Evolutionary conservation across 2,797 vertebrate species (phyloP), one percentile per base, ranked within the genome.

Genomic region (Phylloscopus collybita): DNA sequence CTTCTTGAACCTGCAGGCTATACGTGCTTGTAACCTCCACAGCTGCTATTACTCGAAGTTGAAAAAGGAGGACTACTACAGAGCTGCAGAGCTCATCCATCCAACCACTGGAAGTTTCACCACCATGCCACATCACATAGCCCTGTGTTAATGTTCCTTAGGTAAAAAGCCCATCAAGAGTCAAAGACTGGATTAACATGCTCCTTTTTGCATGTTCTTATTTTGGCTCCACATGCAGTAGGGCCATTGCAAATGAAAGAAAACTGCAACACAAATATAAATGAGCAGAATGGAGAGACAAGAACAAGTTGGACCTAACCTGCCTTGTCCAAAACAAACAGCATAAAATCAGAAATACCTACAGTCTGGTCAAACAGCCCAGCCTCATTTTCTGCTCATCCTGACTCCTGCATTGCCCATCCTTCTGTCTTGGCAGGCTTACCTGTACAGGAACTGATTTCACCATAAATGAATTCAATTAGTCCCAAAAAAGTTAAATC

Each of bases 91-190:
- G 57, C 36, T 90, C 53, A 87, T 6, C 44, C 66, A 71, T 6
- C 19, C 57, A 66, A 5, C 7, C 19, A 25, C 13, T 23, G 6
- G 3, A 73, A 81, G 20, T 30, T 83, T 57, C 54, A 47, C 11
- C 38, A 64, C 29, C 22, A 11, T 4, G 7, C 25, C 57, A 32
- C 15, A 1, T 13, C 50, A 54, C 0, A 65, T 0, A 71, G 66
- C 11, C 14, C 25, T 26, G 1, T 8, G 23, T 29, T 59, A 72
- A 3, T 6, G 38, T 20, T 74, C 29, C 29, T 11, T 25, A 50
- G 14, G 21, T 38, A 44, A 65, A 71, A 84, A 27, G 21, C 17
- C n/a, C 44, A 34, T 10, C 29, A 72, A 10, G 36, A 66, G 16
- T 45, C 53, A 45, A 16, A 18, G 38, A 59, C 26, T n/a, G 36